These are phyloP conservation scores for Eupithecia abbreviata DNA, from an alignment of 2,888 invertebrate species.

Conservation along the genomic window DNA sequence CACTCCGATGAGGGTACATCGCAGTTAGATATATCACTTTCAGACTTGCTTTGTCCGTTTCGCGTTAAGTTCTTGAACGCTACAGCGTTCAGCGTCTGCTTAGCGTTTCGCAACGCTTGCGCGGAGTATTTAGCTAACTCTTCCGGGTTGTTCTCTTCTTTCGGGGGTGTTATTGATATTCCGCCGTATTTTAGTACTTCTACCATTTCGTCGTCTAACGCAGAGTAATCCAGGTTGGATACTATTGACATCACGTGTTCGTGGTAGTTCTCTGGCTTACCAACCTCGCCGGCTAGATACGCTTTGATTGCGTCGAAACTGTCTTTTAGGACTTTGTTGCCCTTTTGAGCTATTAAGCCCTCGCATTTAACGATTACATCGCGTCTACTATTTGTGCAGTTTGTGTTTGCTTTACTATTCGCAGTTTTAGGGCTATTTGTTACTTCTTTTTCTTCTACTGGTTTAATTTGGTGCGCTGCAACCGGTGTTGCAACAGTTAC, in stretches of 20 bases:
- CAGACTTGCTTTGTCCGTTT: slow-evolving; percentile 70
- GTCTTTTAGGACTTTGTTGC: slow-evolving; percentile 70
- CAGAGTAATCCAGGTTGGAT: slow-evolving; percentile 69
- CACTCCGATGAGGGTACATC: slow-evolving; percentile 72
- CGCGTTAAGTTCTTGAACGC: slow-evolving; percentile 70
- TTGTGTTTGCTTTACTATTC: slow-evolving; percentile 5
- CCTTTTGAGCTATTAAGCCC: slow-evolving; percentile 69
- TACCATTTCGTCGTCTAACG: slow-evolving; percentile 68
- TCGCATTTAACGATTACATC: slow-evolving; percentile 72
- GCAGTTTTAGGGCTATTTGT: neutral
- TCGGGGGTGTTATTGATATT: slow-evolving; percentile 22
- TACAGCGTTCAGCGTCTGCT: slow-evolving; percentile 72
- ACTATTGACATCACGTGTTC: slow-evolving; percentile 75
- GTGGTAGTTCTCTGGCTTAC: slow-evolving; percentile 73
- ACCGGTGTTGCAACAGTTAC: neutral
- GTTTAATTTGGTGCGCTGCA: neutral
- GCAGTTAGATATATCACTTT: slow-evolving; percentile 64
- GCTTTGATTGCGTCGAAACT: slow-evolving; percentile 75
- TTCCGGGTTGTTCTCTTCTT: slow-evolving; percentile 62
- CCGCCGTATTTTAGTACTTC: slow-evolving; percentile 48
- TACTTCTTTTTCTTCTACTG: slow-evolving; percentile 34
- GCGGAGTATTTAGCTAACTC: slow-evolving; percentile 74
- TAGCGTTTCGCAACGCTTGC: slow-evolving; percentile 70
- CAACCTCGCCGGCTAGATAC: slow-evolving; percentile 70
- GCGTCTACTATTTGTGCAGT: slow-evolving; percentile 59